These are phyloP conservation scores for Tragopan temminckii DNA, from an alignment of 2,797 vertebrate species.

Conservation along the genomic window DNA sequence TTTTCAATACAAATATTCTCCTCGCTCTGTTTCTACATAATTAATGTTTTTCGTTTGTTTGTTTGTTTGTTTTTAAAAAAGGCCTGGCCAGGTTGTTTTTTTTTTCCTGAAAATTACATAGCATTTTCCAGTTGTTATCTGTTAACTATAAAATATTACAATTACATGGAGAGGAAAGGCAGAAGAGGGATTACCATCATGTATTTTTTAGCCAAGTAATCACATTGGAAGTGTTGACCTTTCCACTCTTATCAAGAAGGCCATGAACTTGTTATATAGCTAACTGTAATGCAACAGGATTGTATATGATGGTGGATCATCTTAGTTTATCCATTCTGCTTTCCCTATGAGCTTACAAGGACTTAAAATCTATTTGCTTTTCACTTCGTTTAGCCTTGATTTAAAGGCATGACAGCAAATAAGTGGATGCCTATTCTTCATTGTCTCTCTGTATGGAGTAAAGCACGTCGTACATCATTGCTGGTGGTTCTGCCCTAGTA, in stretches of 20 bases:
- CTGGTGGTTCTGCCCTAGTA: not conserved
- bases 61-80: not conserved
- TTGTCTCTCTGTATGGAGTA: not conserved
- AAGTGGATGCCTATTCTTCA: slow-evolving; percentile 20
- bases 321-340: slow-evolving; percentile 56
- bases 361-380: slow-evolving; percentile 60
- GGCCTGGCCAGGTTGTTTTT: not conserved
- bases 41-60: not conserved
- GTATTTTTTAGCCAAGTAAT: slow-evolving; percentile 52
- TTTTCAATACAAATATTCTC: not conserved
- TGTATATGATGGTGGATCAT: not conserved
- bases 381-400: slow-evolving; percentile 55
- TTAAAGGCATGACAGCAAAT: slow-evolving; percentile 46
- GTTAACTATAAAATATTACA: slow-evolving; percentile 9
- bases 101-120: not conserved
- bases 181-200: slow-evolving; percentile 3
- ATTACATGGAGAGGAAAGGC: not conserved
- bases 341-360: slow-evolving; percentile 43
- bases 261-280: slow-evolving; percentile 57
- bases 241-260: slow-evolving; percentile 24
- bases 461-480: not conserved
- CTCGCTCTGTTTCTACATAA: not conserved
- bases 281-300: not conserved
- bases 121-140: not conserved
- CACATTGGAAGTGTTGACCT: slow-evolving; percentile 58